A percentile compares a stretch with the other conserved stretches of the same genome.
Evolutionary conservation across 1,140 invertebrate species (phyloP).

Genomic region (Bombus haemorrhoidalis): DNA sequence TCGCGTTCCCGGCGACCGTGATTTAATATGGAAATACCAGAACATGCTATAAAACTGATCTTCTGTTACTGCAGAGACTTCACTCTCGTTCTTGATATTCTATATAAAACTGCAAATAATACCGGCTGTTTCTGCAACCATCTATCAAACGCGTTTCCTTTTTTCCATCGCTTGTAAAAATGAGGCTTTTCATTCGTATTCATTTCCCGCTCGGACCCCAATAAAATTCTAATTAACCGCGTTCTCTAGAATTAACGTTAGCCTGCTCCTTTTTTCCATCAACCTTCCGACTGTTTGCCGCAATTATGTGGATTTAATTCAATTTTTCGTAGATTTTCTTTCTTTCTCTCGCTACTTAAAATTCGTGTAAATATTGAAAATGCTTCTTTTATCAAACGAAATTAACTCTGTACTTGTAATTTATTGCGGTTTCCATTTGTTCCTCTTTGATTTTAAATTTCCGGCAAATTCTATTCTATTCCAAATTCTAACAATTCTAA

Average conservation of each 20-base stretch:
- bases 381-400: no score
- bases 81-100: conserved; percentile 37
- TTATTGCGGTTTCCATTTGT: no score
- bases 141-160: neutral
- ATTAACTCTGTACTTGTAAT: no score
- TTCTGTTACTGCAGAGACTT: conserved; percentile 41
- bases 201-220: neutral
- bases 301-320: neutral
- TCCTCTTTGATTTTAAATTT: no score
- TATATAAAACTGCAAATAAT: conserved; percentile 41
- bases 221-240: conserved; percentile 35
- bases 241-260: neutral
- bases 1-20: conserved; percentile 30
- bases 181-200: neutral
- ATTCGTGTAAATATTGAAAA: neutral
- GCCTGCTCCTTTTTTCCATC: neutral
- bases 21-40: conserved; percentile 54
- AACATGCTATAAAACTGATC: conserved; percentile 47
- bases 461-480: no score
- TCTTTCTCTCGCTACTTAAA: neutral
- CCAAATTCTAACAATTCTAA: no score
- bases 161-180: conserved; percentile 2
- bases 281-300: neutral
- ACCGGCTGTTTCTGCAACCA: no score
- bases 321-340: neutral